Conservation (phyloP, 2,888 invertebrate genomes). For the Laspeyria flexula region DNA sequence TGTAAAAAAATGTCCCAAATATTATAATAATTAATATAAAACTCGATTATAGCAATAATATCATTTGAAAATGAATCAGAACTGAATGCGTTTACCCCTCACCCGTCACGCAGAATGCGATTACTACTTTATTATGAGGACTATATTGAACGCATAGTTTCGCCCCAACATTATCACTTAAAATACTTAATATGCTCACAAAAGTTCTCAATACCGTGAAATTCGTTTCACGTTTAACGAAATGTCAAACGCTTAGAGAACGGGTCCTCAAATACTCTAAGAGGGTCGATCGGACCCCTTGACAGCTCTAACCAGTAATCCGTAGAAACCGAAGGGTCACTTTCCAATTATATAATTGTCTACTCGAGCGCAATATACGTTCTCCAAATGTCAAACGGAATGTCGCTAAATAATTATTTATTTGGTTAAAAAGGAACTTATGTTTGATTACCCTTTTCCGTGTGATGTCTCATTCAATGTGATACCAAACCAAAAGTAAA, state of each 20-base stretch:
- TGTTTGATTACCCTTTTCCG: neutral
- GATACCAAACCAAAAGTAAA: too few species aligned
- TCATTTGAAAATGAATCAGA: too few species aligned
- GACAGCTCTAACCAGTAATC: slow-evolving; percentile 78
- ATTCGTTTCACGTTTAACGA: slow-evolving; percentile 66
- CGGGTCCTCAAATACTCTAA: slow-evolving; percentile 45
- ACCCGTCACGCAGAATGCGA: neutral
- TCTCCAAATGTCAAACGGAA: slow-evolving; percentile 53
- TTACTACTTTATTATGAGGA: slow-evolving; percentile 37
- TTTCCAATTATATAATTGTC: slow-evolving; percentile 64
- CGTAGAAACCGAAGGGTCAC: slow-evolving; percentile 74
- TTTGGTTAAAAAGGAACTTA: neutral
- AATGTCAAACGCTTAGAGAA: slow-evolving; percentile 61
- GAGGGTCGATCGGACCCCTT: slow-evolving; percentile 61
- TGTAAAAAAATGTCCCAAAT: too few species aligned
- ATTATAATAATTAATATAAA: too few species aligned
- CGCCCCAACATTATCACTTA: slow-evolving; percentile 50
- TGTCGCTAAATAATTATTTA: slow-evolving; percentile 20
- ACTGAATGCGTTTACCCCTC: too few species aligned
- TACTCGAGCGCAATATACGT: slow-evolving; percentile 58
- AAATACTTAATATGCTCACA: slow-evolving; percentile 61
- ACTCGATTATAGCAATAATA: too few species aligned
- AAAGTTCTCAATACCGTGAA: slow-evolving; percentile 63
- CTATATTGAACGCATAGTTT: slow-evolving; percentile 32
- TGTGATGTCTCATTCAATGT: neutral